A percentile compares a stretch with the other conserved stretches of the same genome.
Evolutionary conservation across 1,140 invertebrate genomes (phyloP).

Genomic region (Drosophila prosaltans): DNA sequence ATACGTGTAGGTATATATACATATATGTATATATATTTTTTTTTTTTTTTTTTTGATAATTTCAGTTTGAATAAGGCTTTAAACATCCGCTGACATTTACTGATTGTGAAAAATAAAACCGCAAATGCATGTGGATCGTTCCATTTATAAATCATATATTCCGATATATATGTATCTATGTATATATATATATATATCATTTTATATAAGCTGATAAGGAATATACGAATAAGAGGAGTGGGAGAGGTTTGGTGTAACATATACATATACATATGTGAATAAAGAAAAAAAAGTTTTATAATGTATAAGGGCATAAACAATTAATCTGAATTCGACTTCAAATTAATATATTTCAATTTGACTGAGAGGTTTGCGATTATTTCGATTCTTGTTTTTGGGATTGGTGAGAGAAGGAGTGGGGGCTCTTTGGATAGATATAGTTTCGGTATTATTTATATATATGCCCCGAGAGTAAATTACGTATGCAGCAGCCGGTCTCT

Average conservation of each 20-base stretch:
- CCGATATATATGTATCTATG: slow-evolving; percentile 35
- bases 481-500: slow-evolving; percentile 75
- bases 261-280: slow-evolving; percentile 33
- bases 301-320: slow-evolving; percentile 11
- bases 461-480: slow-evolving; percentile 71
- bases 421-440: slow-evolving; percentile 64
- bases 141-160: slow-evolving; percentile 46
- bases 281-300: neutral
- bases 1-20: slow-evolving; percentile 25
- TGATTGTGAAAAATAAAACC: slow-evolving; percentile 53
- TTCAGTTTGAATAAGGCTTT: slow-evolving; percentile 59
- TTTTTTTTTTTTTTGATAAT: slow-evolving; percentile 27
- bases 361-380: slow-evolving; percentile 24
- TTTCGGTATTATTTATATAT: slow-evolving; percentile 42
- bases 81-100: slow-evolving; percentile 66
- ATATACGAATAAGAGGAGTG: slow-evolving; percentile 10
- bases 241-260: neutral
- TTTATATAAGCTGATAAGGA: neutral
- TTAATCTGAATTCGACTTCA: slow-evolving; percentile 56
- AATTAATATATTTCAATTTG: slow-evolving; percentile 19
- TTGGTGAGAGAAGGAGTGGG: slow-evolving; percentile 10
- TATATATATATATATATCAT: slow-evolving; percentile 27
- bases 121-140: slow-evolving; percentile 42
- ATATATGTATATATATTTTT: slow-evolving; percentile 40
- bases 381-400: slow-evolving; percentile 12